phyloP scores from a whole-genome alignment of 2,113 vertebrate genomes.

The Axis porcinus region DNA sequence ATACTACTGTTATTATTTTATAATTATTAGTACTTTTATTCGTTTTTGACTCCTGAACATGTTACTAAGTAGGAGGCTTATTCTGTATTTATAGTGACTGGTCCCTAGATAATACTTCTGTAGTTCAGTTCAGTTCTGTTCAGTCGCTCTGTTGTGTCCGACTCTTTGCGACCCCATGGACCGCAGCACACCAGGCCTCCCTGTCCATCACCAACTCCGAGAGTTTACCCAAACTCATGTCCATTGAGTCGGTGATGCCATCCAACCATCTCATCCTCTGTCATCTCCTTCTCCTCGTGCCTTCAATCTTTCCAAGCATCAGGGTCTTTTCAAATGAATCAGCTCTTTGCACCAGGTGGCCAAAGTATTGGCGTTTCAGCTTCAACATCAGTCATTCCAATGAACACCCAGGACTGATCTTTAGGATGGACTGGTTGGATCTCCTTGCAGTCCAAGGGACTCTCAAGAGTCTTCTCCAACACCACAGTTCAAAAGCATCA shows the following conservation, averaged over 20 bases:
- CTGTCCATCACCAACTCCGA: not conserved
- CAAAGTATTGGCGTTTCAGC: not conserved
- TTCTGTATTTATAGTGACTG: not conserved
- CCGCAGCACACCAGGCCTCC: accelerated
- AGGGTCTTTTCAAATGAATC: not conserved
- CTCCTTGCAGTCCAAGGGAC: not conserved
- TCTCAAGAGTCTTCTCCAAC: not conserved
- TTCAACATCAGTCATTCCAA: not conserved
- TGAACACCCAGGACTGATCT: not conserved
- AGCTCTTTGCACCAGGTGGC: not conserved
- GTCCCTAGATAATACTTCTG: not conserved
- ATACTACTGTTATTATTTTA: not conserved
- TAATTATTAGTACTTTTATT: not conserved
- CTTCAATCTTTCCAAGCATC: not conserved
- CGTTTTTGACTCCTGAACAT: not conserved
- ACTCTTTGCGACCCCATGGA: not conserved
- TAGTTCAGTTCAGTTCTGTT: not conserved
- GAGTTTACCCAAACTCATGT: not conserved
- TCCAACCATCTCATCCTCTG: not conserved
- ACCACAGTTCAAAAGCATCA: not conserved
- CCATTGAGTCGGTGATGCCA: not conserved
- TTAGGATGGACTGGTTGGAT: not conserved
- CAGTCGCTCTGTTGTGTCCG: accelerated
- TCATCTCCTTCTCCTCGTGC: not conserved
- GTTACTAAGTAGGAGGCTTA: not conserved